Evolutionary conservation across 2,888 invertebrate species (phyloP).

Genomic region (Nycteola revayana): DNA sequence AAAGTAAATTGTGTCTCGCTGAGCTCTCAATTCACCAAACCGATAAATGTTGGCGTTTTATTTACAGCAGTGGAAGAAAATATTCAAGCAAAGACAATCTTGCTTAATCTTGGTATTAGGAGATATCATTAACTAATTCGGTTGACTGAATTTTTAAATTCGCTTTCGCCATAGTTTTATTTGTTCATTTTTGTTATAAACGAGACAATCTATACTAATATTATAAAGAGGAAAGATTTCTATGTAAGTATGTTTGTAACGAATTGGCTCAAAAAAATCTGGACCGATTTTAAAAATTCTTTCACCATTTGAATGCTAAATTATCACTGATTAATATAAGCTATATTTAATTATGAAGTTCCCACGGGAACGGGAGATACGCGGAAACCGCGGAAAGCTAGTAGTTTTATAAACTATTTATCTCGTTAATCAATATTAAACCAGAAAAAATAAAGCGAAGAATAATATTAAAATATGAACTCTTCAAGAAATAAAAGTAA

Average conservation of each 20-base stretch:
- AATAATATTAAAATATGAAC: too few relatives aligned
- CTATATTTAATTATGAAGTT: too few relatives aligned
- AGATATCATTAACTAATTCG: slow-evolving; percentile 34
- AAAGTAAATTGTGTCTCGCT: slow-evolving; percentile 36
- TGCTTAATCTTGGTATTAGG: slow-evolving; percentile 35
- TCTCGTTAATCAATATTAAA: too few relatives aligned
- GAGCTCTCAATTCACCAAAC: slow-evolving; percentile 32
- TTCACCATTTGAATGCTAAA: too few relatives aligned
- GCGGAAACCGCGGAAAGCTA: too few relatives aligned
- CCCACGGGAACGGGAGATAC: too few relatives aligned
- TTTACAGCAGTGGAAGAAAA: slow-evolving; percentile 31
- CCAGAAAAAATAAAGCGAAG: too few relatives aligned
- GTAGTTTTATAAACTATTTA: too few relatives aligned
- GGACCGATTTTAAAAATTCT: too few relatives aligned
- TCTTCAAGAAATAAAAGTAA: background rate
- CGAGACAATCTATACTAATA: too few relatives aligned
- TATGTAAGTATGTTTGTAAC: slow-evolving; percentile 9
- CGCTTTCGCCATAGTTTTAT: slow-evolving; percentile 24
- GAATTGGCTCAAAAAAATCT: too few relatives aligned
- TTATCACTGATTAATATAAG: too few relatives aligned
- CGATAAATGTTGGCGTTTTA: slow-evolving; percentile 32
- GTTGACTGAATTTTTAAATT: slow-evolving; percentile 36
- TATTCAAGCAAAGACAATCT: slow-evolving; percentile 32
- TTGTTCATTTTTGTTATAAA: slow-evolving; percentile 21
- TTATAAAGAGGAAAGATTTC: slow-evolving; percentile 2